These are phyloP conservation scores for Eutrigla gurnardus DNA, from an alignment of 2,797 vertebrate genomes.

Conservation along the genomic window DNA sequence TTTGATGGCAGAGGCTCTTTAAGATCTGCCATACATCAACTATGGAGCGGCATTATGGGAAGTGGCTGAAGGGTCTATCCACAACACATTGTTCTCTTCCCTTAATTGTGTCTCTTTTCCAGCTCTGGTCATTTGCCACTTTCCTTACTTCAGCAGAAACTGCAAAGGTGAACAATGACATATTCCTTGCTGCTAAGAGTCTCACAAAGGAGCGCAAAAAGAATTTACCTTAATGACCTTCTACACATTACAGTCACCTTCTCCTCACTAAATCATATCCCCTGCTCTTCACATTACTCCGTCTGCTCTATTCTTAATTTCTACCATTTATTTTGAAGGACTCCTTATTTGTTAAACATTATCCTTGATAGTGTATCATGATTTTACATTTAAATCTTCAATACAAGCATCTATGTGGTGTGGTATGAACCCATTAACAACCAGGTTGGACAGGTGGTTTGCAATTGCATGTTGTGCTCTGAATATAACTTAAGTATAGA, in stretches of 20 bases:
- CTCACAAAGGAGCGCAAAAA: conserved; percentile 17
- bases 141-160: conserved; percentile 20
- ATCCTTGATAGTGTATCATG: background rate
- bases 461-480: no score
- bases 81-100: conserved; percentile 9
- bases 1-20: conserved; percentile 4
- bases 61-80: background rate
- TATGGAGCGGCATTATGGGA: conserved; percentile 7
- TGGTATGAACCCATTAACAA: no score
- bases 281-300: background rate
- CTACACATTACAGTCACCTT: background rate
- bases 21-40: background rate
- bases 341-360: background rate
- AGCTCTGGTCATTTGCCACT: conserved; percentile 21
- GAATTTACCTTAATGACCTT: conserved; percentile 14
- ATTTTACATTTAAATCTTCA: no score
- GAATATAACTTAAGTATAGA: no score
- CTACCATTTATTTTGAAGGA: background rate
- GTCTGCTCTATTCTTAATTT: background rate
- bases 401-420: no score
- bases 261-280: conserved; percentile 6
- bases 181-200: conserved; percentile 13
- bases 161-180: conserved; percentile 43
- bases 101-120: conserved; percentile 12
- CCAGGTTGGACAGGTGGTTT: no score